Evolutionary conservation across 1,140 invertebrate genomes (phyloP), one percentile per base, ranked within the genome.

Genomic region (Babylonia areolata): DNA sequence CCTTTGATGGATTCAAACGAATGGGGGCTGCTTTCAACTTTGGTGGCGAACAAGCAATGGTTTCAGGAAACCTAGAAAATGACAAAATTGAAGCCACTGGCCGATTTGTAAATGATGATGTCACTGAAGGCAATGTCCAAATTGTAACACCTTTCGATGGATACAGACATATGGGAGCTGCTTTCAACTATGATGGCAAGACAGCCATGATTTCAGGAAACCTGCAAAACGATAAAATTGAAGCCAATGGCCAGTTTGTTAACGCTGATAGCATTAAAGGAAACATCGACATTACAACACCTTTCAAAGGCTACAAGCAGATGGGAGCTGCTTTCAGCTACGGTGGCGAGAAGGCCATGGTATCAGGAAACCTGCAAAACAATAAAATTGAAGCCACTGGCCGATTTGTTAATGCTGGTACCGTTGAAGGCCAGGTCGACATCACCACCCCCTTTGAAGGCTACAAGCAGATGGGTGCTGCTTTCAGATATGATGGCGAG

Each of bases 81-180:
- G 58, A 64, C 58, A 64, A 64, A 64, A 64, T 64, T n/a, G 58
- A 64, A 64, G 58, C 58, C 23, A 64, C 58, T n/a, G 58, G 58
- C 5, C 12, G 58, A 64, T 20, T 64, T n/a, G 58, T n/a, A 12
- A 64, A 64, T n/a, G 73, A 35, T 28, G 33, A 77, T 28, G 78
- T 33, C 69, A 46, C 77, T 15, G 71, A 23, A 9, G 83, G 64
- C 39, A 75, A 69, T 28, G 37, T 75, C 15, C 31, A 46, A 35
- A 77, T 84, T n/a, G 33, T 12, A 11, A 84, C 83, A 0, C 83
- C 83, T 28, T 84, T 84, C 31, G 33, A 77, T 31, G 73, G 69
- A 6, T 80, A 58, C 42, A 54, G 15, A 20, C 78, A 33, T 28
- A 80, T 80, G 78, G 78, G 78, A 17, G 40, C 78, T 2, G 28